Base-by-base conservation (phyloP, 2,888 invertebrate species). In the Andrena fulva region DNA sequence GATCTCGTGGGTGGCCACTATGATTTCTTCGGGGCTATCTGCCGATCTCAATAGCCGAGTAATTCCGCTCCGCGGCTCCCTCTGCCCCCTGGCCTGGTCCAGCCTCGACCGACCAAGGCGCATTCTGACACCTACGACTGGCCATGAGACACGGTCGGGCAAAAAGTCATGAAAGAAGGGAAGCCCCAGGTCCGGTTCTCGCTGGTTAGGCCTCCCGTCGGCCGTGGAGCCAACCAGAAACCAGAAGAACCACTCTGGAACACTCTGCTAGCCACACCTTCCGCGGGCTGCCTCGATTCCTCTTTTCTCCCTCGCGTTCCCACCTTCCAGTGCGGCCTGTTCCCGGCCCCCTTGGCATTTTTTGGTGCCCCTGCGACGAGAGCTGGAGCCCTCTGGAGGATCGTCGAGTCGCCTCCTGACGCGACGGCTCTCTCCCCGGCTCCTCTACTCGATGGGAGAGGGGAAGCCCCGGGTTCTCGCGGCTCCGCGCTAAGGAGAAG, bases 211-310 rank as follows among this genome's bases (percentile, higher is more conserved):
- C 93, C 93, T 92, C 92, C 92, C 90, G 91, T 91, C 86, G 90
- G 88, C 87, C 90, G 69, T 90, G 90, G 91, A 93, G 90, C 93
- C 93, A 93, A 93, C 93, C 93, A 93, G 92, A 91, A 91, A 90
- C 89, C 90, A 90, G 92, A 91, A 91, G 92, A 92, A 91, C 91
- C 90, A 89, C 89, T 91, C 90, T 88, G 87, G 89, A 90, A 87
- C 90, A 89, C 90, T 91, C 90, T 90, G 91, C 89, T 93, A 91
- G 93, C 93, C 93, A 93, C 93, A 93, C 93, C 93, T 56, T 93
- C 93, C 92, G 90, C 89, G 84, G 81, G 82, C 84, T 87, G 88
- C 88, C 88, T 77, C 82, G 87, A 89, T 89, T 84, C 90, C 89
- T 89, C 89, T 88, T 87, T 79, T 83, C 86, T 88, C 86, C 80